A percentile compares a stretch with the other conserved stretches of the same genome.
Evolutionary conservation across 2,888 invertebrate species (phyloP).

Genomic region (Lycophotia porphyrea): DNA sequence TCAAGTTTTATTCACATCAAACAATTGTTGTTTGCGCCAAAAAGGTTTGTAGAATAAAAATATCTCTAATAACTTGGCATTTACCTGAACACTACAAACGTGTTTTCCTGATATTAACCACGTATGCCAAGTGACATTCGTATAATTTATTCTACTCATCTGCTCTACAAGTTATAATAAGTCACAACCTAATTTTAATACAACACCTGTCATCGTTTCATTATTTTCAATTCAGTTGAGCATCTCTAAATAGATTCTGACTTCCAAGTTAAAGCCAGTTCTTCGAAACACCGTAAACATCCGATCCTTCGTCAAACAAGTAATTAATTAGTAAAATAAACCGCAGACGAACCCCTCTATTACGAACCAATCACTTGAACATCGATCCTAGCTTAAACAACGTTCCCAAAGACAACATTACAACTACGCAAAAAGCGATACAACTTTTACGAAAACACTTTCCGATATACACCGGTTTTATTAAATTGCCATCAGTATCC

Average conservation of each 20-base stretch:
- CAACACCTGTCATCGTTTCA: neutral
- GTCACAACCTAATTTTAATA: slow-evolving; percentile 17
- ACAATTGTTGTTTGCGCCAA: neutral
- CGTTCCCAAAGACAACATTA: slow-evolving; percentile 14
- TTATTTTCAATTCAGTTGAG: slow-evolving; percentile 35
- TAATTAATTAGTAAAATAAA: slow-evolving; percentile 72
- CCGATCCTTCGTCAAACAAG: slow-evolving; percentile 67
- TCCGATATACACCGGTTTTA: slow-evolving; percentile 26
- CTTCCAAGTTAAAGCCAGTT: slow-evolving; percentile 45
- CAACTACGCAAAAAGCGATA: slow-evolving; percentile 17
- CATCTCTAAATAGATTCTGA: slow-evolving; percentile 44
- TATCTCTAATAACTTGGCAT: neutral
- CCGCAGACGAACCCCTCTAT: slow-evolving; percentile 52
- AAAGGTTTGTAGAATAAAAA: neutral
- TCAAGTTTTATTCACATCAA: neutral
- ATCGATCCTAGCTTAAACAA: slow-evolving; percentile 22
- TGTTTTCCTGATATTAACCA: slow-evolving; percentile 19
- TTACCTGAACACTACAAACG: neutral
- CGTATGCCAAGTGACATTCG: neutral
- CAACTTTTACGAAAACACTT: slow-evolving; percentile 30
- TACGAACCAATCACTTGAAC: slow-evolving; percentile 42
- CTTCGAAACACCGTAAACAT: slow-evolving; percentile 64
- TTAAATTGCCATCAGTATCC: slow-evolving; percentile 34
- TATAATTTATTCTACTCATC: neutral
- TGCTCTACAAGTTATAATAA: neutral